A percentile compares a stretch with the other conserved stretches of the same genome.
Conservation (phyloP, 1,140 invertebrate genomes). For the Polyergus mexicanus region DNA sequence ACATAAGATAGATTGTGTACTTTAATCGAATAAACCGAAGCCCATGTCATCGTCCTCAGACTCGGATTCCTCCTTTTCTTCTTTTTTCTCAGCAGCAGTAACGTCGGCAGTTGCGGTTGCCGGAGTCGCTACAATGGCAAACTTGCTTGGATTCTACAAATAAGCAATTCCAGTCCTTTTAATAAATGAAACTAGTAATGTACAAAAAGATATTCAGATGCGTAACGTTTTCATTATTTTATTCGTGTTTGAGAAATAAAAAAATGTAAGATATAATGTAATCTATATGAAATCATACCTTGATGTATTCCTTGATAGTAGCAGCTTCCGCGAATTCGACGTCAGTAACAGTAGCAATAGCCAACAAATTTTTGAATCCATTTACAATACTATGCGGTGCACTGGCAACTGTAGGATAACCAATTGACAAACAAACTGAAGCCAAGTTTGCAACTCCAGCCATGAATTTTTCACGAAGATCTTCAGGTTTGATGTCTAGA, state of each 20-base stretch:
- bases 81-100: constrained; percentile 89
- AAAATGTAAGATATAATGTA: not conserved
- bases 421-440: constrained; percentile 96
- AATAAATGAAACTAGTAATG: not conserved
- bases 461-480: constrained; percentile 96
- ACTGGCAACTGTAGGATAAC: constrained; percentile 98
- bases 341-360: constrained; percentile 98
- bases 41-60: constrained; percentile 98
- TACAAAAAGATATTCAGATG: constrained; percentile 64
- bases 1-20: constrained; percentile 62
- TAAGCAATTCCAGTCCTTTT: constrained; percentile 71
- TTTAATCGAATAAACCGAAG: constrained; percentile 98
- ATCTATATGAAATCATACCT: constrained; percentile 86
- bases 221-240: constrained; percentile 69
- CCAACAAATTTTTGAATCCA: constrained; percentile 99
- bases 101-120: constrained; percentile 88
- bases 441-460: constrained; percentile 97
- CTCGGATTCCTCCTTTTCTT: constrained; percentile 93
- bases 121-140: constrained; percentile 90
- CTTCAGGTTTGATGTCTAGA: constrained; percentile 99
- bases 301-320: constrained; percentile 96
- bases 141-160: constrained; percentile 96
- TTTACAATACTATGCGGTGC: constrained; percentile 98
- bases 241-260: not conserved
- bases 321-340: constrained; percentile 97